Conservation (phyloP, 2,797 vertebrate genomes). For the Sphenopsis melanotis region DNA sequence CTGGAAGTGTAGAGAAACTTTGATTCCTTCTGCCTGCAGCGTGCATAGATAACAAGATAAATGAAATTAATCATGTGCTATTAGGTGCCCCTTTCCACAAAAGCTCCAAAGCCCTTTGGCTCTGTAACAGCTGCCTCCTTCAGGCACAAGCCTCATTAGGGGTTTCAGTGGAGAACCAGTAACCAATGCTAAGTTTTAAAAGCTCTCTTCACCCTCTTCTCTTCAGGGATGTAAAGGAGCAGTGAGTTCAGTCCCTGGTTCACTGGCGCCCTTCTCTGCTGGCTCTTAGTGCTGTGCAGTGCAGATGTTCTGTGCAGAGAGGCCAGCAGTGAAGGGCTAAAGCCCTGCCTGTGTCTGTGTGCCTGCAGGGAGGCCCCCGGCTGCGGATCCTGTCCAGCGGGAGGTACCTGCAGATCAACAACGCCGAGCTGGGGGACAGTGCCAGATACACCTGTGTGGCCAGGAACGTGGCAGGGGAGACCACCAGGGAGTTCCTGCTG, state of each 20-base stretch:
- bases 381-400: conserved; percentile 88
- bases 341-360: conserved; percentile 22
- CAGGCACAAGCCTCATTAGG: background rate
- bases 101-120: background rate
- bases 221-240: background rate
- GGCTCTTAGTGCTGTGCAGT: background rate
- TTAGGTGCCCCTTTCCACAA: background rate
- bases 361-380: conserved; percentile 81
- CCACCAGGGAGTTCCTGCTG: conserved; percentile 85
- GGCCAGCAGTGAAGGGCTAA: background rate
- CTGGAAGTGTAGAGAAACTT: background rate
- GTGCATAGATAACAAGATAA: background rate
- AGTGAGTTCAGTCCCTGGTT: background rate
- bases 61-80: rapidly evolving
- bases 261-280: background rate
- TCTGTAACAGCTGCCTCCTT: background rate
- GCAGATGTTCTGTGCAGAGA: background rate
- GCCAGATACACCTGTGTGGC: conserved; percentile 91
- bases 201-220: background rate
- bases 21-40: background rate
- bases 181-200: background rate
- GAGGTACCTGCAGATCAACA: conserved; percentile 93
- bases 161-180: background rate
- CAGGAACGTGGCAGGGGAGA: conserved; percentile 91
- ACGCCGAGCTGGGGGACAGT: conserved; percentile 82